Base-by-base conservation (phyloP, 2,797 vertebrate genomes). In the Hoplostethus atlanticus region DNA sequence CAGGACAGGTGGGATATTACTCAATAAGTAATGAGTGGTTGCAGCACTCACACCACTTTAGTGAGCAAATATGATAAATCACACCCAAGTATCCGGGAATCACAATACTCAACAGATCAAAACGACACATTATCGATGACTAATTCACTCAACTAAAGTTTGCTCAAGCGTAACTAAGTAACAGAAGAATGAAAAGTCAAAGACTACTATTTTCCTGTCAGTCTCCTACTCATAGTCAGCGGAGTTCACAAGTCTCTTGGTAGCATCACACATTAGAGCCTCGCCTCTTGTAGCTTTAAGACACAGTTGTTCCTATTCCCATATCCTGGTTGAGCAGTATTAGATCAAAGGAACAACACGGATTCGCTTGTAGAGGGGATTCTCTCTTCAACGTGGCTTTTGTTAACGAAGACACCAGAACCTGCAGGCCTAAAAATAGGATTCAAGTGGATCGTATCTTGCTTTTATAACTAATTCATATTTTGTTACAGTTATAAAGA, bases 331-430 rank as follows among this genome's bases (percentile, higher is more conserved):
- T 13, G 65, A 81, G 63, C 79, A 62, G 73, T 58, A 54, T 63
- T 71, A 69, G 68, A 91, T 87, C 85, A 87, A 89, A 91, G 72
- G 54, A 84, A 47, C 75, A 84, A 47, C 75, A 83, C 21, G 55
- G 73, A 80, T 87, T 64, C 31, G 51, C 77, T 88, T 82, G 85
- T 77, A 64, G 65, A 56, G 57, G 67, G 67, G 81, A 76, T 63
- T 79, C 81, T 78, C 68, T 50, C 76, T 77, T 70, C 62, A 64
- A 85, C 84, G 82, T 40, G 46, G 54, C 38, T 71, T 77, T 64
- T 62, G 64, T 80, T 88, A 84, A 87, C 81, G 84, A 50, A 5
- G 13, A 48, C 76, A 84, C 71, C 73, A 73, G 57, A 78, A 73
- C 64, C 63, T 15, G 66, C 44, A 78, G n/a, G 53, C 74, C 81